phyloP scores from a whole-genome alignment of 1,140 invertebrate genomes.

The Lepidotrigona ventralis region DNA sequence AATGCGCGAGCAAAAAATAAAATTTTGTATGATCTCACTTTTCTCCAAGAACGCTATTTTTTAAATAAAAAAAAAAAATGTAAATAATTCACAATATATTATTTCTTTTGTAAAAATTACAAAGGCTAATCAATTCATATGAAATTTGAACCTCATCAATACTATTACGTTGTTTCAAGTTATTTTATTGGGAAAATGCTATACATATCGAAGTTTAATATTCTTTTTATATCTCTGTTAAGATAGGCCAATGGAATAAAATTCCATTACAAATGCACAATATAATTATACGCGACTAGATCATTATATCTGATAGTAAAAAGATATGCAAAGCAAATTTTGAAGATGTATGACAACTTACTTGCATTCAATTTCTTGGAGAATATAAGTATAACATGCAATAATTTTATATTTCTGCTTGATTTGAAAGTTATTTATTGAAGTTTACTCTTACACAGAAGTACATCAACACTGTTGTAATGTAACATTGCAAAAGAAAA shows the following conservation, averaged over 20 bases:
- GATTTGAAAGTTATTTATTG: conserved; percentile 50
- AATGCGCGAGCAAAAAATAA: conserved; percentile 33
- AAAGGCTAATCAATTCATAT: conserved; percentile 5
- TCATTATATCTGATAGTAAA: conserved; percentile 2
- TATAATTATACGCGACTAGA: background rate
- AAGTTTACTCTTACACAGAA: conserved; percentile 60
- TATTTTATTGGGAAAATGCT: conserved; percentile 2
- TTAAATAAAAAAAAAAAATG: conserved; percentile 32
- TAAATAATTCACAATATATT: conserved; percentile 28
- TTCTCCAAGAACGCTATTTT: conserved; percentile 59
- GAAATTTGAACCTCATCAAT: background rate
- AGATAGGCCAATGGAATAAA: conserved; percentile 9
- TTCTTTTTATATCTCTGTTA: conserved; percentile 30
- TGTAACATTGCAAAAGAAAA: conserved; percentile 60
- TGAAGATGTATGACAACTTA: background rate
- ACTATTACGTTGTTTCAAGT: conserved; percentile 30
- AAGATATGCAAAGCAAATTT: background rate
- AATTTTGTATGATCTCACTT: conserved; percentile 52
- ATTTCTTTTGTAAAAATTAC: conserved; percentile 29
- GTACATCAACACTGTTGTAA: conserved; percentile 65
- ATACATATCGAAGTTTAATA: conserved; percentile 44
- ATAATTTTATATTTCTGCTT: conserved; percentile 48
- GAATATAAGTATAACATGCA: conserved; percentile 43
- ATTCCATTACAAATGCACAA: conserved; percentile 28
- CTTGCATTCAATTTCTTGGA: conserved; percentile 53